Percentiles rank a stretch among this genome's conserved stretches.
Conservation (phyloP, 2,888 invertebrate species). For the Drosophila mulleri region DNA sequence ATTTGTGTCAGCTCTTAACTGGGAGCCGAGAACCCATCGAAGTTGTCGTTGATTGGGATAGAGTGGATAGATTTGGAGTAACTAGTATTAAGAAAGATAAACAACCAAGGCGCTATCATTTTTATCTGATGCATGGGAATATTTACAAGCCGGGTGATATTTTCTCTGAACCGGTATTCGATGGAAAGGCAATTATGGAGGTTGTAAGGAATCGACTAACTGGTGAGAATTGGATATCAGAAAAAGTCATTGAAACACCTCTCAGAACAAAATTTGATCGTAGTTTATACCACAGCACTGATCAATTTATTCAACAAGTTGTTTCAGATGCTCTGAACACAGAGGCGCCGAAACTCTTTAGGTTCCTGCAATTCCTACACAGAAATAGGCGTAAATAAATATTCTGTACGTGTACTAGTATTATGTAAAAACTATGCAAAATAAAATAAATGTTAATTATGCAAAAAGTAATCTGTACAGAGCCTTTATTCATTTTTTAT, state of each 20-base stretch:
- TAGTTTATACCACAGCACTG: neutral
- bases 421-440: too few species aligned
- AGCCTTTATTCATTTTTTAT: too few species aligned
- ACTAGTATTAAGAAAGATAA: constrained; percentile 5
- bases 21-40: constrained; percentile 6
- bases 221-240: constrained; percentile 31
- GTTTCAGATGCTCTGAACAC: neutral
- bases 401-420: too few species aligned
- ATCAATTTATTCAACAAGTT: constrained; percentile 21
- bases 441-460: too few species aligned
- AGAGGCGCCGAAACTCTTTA: neutral
- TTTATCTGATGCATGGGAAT: neutral
- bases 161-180: neutral
- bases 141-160: neutral
- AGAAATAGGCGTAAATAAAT: neutral
- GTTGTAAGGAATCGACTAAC: constrained; percentile 7
- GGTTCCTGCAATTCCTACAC: constrained; percentile 7
- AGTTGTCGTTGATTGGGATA: constrained; percentile 16
- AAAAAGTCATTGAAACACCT: constrained; percentile 15
- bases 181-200: neutral
- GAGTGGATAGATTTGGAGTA: constrained; percentile 13
- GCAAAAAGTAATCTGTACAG: too few species aligned
- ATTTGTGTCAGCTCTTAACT: constrained; percentile 24
- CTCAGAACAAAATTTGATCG: neutral
- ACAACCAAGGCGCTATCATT: constrained; percentile 21